phyloP scores from a whole-genome alignment of 2,888 invertebrate genomes.

The Eilema sororculum region DNA sequence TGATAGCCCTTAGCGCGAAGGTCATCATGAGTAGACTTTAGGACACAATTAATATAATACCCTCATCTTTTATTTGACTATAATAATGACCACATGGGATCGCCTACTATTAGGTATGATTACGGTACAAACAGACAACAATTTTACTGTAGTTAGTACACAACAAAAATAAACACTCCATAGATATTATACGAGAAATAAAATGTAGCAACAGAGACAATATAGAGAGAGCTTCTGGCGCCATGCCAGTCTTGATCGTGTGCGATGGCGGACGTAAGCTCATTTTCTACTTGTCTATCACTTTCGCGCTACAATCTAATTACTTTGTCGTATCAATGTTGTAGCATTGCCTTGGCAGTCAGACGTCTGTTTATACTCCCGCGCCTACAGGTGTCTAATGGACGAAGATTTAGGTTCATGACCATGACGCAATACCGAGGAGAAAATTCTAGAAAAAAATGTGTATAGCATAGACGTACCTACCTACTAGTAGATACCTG shows the following conservation, averaged over 20 bases:
- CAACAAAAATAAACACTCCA: constrained; percentile 20
- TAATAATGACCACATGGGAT: too few species aligned
- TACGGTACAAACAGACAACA: not conserved
- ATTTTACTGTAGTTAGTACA: constrained; percentile 15
- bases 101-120: not conserved
- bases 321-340: constrained; percentile 27
- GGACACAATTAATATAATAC: too few species aligned
- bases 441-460: not conserved
- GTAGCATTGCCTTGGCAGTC: constrained; percentile 32
- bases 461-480: too few species aligned
- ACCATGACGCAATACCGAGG: constrained; percentile 12
- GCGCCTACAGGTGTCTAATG: constrained; percentile 34
- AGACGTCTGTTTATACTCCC: constrained; percentile 31
- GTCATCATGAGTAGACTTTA: too few species aligned
- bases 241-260: constrained; percentile 44
- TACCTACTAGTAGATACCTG: too few species aligned
- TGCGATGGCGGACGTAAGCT: constrained; percentile 14
- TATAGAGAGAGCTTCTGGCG: constrained; percentile 60
- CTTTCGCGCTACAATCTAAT: constrained; percentile 32
- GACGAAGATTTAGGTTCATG: constrained; percentile 30
- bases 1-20: too few species aligned
- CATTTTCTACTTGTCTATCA: constrained; percentile 31
- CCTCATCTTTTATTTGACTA: too few species aligned
- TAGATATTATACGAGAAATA: constrained; percentile 48
- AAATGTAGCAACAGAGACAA: constrained; percentile 65